phyloP scores from a whole-genome alignment of 2,888 invertebrate species.

The Phalangium opilio region DNA sequence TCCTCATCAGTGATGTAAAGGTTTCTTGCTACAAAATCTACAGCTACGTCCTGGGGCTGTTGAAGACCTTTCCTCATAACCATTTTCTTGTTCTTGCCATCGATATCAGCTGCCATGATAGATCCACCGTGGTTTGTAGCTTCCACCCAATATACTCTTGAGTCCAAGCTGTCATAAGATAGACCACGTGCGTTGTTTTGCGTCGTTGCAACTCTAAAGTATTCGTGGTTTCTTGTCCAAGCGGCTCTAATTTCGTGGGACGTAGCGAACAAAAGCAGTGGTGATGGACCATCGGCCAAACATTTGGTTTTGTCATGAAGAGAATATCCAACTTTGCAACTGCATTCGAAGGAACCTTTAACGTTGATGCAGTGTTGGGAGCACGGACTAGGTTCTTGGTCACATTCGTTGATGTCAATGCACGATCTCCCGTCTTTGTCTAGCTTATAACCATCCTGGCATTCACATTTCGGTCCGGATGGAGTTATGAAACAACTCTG shows the following conservation, averaged over 20 bases:
- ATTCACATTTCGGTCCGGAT: conserved; percentile 17
- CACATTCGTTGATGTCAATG: conserved; percentile 25
- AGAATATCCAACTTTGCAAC: conserved; percentile 44
- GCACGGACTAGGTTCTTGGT: conserved; percentile 35
- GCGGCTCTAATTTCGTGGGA: neutral
- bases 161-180: neutral
- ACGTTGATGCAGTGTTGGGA: conserved; percentile 41
- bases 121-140: neutral
- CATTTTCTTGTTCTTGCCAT: no score
- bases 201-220: neutral
- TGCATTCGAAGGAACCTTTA: conserved; percentile 50
- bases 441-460: conserved; percentile 17
- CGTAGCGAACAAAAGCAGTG: neutral
- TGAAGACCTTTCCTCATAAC: conserved; percentile 15
- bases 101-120: no score
- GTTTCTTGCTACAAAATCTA: conserved; percentile 43
- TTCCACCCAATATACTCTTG: neutral
- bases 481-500: conserved; percentile 12
- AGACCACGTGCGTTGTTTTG: neutral
- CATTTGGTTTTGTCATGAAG: conserved; percentile 41
- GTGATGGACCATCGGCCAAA: conserved; percentile 12
- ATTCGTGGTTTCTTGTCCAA: neutral
- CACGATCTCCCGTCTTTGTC: conserved; percentile 16
- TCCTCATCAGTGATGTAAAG: conserved; percentile 65
- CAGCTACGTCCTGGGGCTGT: conserved; percentile 22